phyloP scores from a whole-genome alignment of 2,888 invertebrate genomes.

The Notocelia uddmanniana region DNA sequence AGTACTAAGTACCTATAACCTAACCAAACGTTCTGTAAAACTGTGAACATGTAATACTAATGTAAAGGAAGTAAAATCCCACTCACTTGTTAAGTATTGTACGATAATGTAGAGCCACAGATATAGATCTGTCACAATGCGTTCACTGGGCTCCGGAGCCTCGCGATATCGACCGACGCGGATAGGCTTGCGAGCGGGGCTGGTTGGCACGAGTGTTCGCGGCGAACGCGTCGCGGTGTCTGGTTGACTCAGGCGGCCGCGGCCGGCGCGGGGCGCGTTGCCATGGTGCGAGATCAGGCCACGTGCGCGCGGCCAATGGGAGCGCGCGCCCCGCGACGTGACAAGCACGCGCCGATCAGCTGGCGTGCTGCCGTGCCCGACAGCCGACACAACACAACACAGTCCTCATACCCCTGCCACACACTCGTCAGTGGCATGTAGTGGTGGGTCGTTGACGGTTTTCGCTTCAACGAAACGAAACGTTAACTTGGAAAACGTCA shows the following conservation, averaged over 20 bases:
- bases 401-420: too few species aligned
- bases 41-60: not conserved
- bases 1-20: not conserved
- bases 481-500: too few species aligned
- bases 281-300: conserved; percentile 92
- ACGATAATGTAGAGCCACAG: conserved; percentile 16
- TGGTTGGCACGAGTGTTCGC: conserved; percentile 52
- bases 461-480: too few species aligned
- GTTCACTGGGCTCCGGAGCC: conserved; percentile 10
- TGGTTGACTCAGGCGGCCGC: conserved; percentile 46
- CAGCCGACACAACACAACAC: too few species aligned
- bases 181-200: conserved; percentile 45
- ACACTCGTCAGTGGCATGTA: too few species aligned
- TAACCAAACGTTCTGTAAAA: not conserved
- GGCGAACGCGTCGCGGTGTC: conserved; percentile 59
- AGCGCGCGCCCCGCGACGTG: conserved; percentile 50
- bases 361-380: conserved; percentile 40
- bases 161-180: conserved; percentile 65
- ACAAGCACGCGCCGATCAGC: conserved; percentile 53
- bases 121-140: conserved; percentile 2
- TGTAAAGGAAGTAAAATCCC: conserved; percentile 8
- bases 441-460: too few species aligned
- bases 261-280: conserved; percentile 67
- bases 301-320: conserved; percentile 89
- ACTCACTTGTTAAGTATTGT: conserved; percentile 36